A percentile compares a stretch with the other conserved stretches of the same genome.
Evolutionary conservation across 2,888 invertebrate genomes (phyloP).

Genomic region (Scaptomyza flava): DNA sequence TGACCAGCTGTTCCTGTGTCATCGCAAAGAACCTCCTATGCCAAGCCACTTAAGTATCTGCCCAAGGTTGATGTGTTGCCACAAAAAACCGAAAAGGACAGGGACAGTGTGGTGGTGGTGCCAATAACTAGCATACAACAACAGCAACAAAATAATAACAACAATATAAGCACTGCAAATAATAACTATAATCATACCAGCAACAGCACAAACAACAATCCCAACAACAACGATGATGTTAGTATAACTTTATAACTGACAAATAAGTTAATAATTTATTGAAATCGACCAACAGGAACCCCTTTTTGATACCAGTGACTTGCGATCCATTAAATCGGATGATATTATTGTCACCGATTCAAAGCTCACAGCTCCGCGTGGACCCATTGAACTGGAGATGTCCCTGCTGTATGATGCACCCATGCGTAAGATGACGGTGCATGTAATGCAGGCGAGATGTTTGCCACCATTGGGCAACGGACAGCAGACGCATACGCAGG

Average conservation of each 20-base stretch:
- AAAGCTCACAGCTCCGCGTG: conserved; percentile 86
- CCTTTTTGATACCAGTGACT: conserved; percentile 84
- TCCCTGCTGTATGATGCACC: conserved; percentile 95
- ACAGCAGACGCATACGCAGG: conserved; percentile 90
- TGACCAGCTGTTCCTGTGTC: conserved; percentile 59
- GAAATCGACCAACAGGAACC: conserved; percentile 78
- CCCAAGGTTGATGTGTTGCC: conserved; percentile 72
- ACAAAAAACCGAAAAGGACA: conserved; percentile 66
- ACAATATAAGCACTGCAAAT: conserved; percentile 83
- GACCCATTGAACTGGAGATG: conserved; percentile 90
- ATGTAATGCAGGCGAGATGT: conserved; percentile 94
- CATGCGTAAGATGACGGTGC: conserved; percentile 96
- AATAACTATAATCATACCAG: conserved; percentile 84
- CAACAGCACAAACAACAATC: conserved; percentile 82
- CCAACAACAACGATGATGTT: conserved; percentile 89
- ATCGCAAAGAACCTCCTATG: conserved; percentile 87
- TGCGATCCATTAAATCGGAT: conserved; percentile 84
- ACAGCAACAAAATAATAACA: conserved; percentile 38
- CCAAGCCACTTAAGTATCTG: conserved; percentile 85
- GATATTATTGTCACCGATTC: conserved; percentile 85
- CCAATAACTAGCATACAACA: conserved; percentile 86
- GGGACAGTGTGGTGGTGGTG: conserved; percentile 82
- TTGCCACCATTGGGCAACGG: conserved; percentile 90
- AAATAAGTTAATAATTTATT: not conserved
- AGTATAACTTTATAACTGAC: conserved; percentile 52